Conservation (phyloP, 2,888 invertebrate species). For the Maniola hyperantus region DNA sequence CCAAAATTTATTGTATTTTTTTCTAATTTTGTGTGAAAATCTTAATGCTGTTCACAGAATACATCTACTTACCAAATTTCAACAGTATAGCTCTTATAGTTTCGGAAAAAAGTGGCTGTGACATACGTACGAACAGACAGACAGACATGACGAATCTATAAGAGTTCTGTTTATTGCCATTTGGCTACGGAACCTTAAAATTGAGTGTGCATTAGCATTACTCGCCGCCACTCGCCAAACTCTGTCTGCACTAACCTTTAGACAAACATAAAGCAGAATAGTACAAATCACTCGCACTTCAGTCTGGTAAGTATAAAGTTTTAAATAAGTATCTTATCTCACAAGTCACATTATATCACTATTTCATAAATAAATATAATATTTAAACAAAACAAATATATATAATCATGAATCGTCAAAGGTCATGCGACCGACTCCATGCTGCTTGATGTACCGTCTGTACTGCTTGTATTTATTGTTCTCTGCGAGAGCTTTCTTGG, state of each 20-base stretch:
- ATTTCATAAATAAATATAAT: conserved; percentile 11
- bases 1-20: too few relatives aligned
- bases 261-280: not conserved
- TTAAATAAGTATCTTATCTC: not conserved
- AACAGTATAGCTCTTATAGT: too few relatives aligned
- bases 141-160: too few relatives aligned
- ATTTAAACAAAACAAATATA: conserved; percentile 17
- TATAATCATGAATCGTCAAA: conserved; percentile 89
- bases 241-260: not conserved
- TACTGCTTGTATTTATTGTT: conserved; percentile 94
- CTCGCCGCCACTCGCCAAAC: too few relatives aligned
- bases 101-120: too few relatives aligned
- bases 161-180: too few relatives aligned
- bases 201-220: too few relatives aligned
- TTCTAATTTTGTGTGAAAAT: too few relatives aligned
- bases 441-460: conserved; percentile 94
- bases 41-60: too few relatives aligned
- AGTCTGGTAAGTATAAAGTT: conserved; percentile 9
- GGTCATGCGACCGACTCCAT: conserved; percentile 94
- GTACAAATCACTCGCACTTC: not conserved
- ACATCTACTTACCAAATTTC: too few relatives aligned
- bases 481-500: conserved; percentile 92
- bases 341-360: conserved; percentile 9
- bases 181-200: too few relatives aligned
- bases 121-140: too few relatives aligned